Conservation (phyloP, 2,113 vertebrate genomes). For the Zingel zingel region DNA sequence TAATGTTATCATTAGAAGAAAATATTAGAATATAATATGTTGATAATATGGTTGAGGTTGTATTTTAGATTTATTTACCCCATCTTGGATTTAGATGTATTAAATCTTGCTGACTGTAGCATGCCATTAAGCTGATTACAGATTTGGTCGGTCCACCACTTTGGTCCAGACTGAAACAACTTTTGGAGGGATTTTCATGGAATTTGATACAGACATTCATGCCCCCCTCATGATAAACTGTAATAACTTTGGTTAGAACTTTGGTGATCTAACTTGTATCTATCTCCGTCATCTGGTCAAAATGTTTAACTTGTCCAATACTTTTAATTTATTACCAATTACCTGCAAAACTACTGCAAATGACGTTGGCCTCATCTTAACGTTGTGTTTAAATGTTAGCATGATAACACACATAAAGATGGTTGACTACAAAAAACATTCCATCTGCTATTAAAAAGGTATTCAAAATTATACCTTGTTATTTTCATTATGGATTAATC, state of each 20-base stretch:
- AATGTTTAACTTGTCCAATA: neutral
- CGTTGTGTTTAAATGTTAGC: neutral
- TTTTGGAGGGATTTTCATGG: neutral
- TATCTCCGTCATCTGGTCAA: neutral
- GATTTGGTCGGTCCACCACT: neutral
- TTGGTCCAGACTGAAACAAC: neutral
- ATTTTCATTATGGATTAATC: neutral
- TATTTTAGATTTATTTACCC: neutral
- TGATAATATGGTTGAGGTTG: neutral
- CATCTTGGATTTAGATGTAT: neutral
- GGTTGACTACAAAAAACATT: neutral
- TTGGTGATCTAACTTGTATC: neutral
- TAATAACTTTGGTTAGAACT: neutral
- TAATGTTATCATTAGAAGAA: neutral
- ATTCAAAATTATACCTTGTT: neutral
- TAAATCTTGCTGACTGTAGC: neutral
- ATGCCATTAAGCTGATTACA: neutral
- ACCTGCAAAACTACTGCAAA: neutral
- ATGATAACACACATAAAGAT: neutral
- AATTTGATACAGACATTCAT: neutral
- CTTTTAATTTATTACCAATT: neutral
- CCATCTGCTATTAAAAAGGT: too few species aligned
- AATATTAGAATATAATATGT: neutral
- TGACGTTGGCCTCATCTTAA: neutral
- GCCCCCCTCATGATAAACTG: neutral